Evolutionary conservation across 2,113 vertebrate genomes (phyloP).

Genomic region (Gila orcuttii): DNA sequence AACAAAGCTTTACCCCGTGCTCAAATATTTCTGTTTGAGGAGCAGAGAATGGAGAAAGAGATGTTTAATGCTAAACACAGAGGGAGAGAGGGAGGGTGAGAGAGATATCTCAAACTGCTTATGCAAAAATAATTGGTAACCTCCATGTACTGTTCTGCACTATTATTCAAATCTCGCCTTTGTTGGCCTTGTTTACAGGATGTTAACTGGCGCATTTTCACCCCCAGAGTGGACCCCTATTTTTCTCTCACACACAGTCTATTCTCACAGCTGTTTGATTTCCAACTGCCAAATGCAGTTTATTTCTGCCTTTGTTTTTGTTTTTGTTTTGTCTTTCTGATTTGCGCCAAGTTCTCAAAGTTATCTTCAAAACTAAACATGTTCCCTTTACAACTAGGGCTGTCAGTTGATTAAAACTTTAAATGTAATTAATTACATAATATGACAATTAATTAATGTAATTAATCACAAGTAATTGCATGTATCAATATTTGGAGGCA

Average conservation of each 20-base stretch:
- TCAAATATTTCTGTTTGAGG: conserved; percentile 57
- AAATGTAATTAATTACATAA: conserved; percentile 1
- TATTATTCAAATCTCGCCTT: conserved; percentile 65
- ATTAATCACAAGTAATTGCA: not conserved
- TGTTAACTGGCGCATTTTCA: conserved; percentile 61
- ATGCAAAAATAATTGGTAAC: conserved; percentile 66
- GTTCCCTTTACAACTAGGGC: not conserved
- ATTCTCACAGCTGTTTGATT: conserved; percentile 55
- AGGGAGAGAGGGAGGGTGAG: conserved; percentile 42
- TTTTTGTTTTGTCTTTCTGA: conserved; percentile 7
- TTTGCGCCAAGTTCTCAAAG: conserved; percentile 26
- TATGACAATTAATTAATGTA: conserved; percentile 1
- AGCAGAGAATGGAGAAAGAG: conserved; percentile 44
- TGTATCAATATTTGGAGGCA: not conserved
- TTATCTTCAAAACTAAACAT: conserved; percentile 23
- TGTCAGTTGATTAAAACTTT: not conserved
- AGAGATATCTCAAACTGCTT: conserved; percentile 45
- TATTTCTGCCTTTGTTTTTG: conserved; percentile 42
- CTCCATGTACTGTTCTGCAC: conserved; percentile 49
- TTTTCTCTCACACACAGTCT: conserved; percentile 16
- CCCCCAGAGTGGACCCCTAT: conserved; percentile 55
- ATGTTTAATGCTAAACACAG: conserved; percentile 68
- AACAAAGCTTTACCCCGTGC: conserved; percentile 54
- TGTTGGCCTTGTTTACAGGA: conserved; percentile 66
- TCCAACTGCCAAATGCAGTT: conserved; percentile 32